phyloP scores from a whole-genome alignment of 37 sponge, comb jelly and placozoan genomes.

The Amphimedon queenslandica region DNA sequence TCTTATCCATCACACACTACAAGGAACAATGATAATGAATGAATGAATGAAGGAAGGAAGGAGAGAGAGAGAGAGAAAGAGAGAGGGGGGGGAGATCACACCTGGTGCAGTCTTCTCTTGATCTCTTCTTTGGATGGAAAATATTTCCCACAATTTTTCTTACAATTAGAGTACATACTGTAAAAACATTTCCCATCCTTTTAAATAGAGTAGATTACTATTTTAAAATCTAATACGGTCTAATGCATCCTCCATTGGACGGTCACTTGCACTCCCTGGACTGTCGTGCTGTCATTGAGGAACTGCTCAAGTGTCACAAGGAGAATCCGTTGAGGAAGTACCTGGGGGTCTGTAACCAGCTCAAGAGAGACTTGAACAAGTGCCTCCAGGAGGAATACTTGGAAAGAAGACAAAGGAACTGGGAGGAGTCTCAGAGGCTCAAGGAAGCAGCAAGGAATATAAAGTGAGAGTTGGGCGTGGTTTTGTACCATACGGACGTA shows the following conservation, averaged over 20 bases:
- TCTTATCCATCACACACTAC: too few species aligned
- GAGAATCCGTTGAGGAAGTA: conserved; percentile 65
- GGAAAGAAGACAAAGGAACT: conserved; percentile 27
- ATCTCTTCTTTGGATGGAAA: too few species aligned
- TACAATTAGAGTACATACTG: too few species aligned
- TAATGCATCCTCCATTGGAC: conserved; percentile 74
- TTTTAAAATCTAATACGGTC: background rate
- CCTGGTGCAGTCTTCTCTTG: too few species aligned
- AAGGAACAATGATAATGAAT: too few species aligned
- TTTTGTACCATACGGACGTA: too few species aligned
- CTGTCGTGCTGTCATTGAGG: conserved; percentile 64
- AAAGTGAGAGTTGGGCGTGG: background rate
- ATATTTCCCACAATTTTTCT: too few species aligned
- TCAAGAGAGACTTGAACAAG: conserved; percentile 62
- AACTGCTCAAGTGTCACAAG: conserved; percentile 61
- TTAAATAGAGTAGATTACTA: too few species aligned
- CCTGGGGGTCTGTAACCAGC: conserved; percentile 73
- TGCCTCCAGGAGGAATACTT: conserved; percentile 72
- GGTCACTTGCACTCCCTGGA: conserved; percentile 67
- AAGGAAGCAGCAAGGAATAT: conserved; percentile 20
- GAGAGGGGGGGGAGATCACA: too few species aligned
- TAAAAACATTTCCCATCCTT: too few species aligned
- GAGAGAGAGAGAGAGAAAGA: too few species aligned
- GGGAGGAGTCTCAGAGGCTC: conserved; percentile 14
- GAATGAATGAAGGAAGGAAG: too few species aligned